Evolutionary conservation across 2,113 vertebrate genomes (phyloP), one percentile per base, ranked within the genome.

Genomic region (Cyprinodon tularosa): DNA sequence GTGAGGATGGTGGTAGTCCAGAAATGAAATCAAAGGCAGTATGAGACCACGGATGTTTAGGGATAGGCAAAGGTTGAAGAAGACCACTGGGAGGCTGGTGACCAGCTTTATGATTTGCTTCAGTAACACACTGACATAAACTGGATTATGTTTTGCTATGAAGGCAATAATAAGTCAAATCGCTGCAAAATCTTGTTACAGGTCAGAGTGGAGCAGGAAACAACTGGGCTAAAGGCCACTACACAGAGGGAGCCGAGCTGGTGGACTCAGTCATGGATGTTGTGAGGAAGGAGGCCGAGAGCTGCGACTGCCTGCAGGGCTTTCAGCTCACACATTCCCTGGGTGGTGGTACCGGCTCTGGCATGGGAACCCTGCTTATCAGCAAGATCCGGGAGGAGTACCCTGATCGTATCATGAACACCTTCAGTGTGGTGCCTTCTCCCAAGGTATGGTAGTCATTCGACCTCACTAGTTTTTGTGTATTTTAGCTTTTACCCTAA

Each of bases 201-300:
- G 96, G 96, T 47, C 96, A 97, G 89, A 97, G 96, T n/a, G 96
- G 96, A 80, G 96, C 96, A 1, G 96, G 96, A 11, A 97, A 97
- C 93, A 97, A 97, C 93, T 97, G 96, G 96, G 96, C 96, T 17
- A 97, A 97, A 82, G 96, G 96, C 60, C 96, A 97, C 88, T 97
- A 97, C 77, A 97, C 96, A 3, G 96, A 97, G 66, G 96, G 96
- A 4, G 96, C 96, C 0, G 96, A 97, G 92, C 89, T 97, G 84
- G 96, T 97, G 14, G 96, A 97, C 88, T 97, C 96, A 0, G 96
- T 97, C 70, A 47, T 97, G 89, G 96, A 97, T n/a, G 96, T 97
- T 50, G 96, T 97, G 47, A 94, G 96, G 78, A 97, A 97, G 87
- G 96, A 97, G 90, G 96, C 96, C 0, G 96, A 97, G 91, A 96